phyloP scores from a whole-genome alignment of 2,113 vertebrate genomes.

The Hemicordylus capensis region DNA sequence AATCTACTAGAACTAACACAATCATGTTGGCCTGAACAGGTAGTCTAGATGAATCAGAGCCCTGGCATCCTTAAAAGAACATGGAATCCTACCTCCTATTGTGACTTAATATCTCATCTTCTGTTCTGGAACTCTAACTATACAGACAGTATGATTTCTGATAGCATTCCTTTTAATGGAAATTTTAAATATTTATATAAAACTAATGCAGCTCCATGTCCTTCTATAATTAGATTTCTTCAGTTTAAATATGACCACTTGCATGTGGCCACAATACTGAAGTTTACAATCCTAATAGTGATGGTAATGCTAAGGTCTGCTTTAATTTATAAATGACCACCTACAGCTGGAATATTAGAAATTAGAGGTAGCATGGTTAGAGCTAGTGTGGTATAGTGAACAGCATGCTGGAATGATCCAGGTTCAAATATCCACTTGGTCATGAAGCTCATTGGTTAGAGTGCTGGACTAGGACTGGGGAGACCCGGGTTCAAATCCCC shows the following conservation, averaged over 20 bases:
- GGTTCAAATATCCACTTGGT: no score
- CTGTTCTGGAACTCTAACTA: neutral
- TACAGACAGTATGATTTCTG: neutral
- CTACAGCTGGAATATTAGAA: neutral
- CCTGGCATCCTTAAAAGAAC: no score
- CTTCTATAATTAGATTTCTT: constrained; percentile 5
- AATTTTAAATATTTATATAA: constrained; percentile 10
- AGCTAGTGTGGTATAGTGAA: no score
- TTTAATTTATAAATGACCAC: no score
- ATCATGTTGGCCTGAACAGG: no score
- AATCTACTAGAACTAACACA: no score
- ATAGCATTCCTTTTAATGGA: neutral
- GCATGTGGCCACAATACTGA: neutral
- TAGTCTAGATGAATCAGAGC: no score
- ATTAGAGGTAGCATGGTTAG: neutral
- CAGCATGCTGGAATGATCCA: no score
- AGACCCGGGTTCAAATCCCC: neutral
- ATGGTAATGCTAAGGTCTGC: neutral
- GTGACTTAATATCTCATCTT: neutral
- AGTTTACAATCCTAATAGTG: neutral
- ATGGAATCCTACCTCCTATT: no score
- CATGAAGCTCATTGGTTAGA: neutral
- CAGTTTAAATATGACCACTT: neutral
- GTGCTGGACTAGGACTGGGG: no score
- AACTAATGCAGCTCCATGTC: neutral